Conservation (phyloP, 2,797 vertebrate genomes). For the Mormyrops attenuatus region DNA sequence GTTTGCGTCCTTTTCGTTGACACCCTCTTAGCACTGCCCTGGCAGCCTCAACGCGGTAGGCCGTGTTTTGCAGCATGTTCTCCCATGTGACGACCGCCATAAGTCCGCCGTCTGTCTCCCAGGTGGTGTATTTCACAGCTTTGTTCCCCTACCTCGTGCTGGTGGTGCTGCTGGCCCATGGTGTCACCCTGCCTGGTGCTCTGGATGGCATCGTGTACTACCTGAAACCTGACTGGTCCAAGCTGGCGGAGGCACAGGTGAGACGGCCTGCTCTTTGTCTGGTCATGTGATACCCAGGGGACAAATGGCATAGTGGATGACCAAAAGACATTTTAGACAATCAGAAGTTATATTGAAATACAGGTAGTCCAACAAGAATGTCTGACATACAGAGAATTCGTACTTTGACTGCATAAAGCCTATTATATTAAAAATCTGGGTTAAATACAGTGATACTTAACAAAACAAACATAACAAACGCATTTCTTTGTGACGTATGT, state of each 20-base stretch:
- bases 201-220: conserved; percentile 73
- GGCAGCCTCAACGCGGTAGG: not conserved
- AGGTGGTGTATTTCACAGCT: conserved; percentile 79
- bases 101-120: not conserved
- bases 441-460: not conserved
- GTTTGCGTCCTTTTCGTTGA: not conserved
- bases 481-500: not conserved
- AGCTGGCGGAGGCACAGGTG: conserved; percentile 74
- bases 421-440: not conserved
- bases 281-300: not conserved
- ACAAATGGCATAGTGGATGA: not conserved
- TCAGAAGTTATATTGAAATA: not conserved
- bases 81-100: conserved; percentile 30
- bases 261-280: not conserved
- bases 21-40: not conserved
- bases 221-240: conserved; percentile 77
- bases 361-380: not conserved
- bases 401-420: not conserved
- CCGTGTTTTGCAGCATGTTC: not conserved
- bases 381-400: not conserved
- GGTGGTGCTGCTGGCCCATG: conserved; percentile 70
- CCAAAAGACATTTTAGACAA: not conserved
- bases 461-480: not conserved
- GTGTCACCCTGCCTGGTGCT: conserved; percentile 70
- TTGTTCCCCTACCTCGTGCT: conserved; percentile 74